Conservation (phyloP, 2,888 invertebrate genomes). For the Stramonita haemastoma region DNA sequence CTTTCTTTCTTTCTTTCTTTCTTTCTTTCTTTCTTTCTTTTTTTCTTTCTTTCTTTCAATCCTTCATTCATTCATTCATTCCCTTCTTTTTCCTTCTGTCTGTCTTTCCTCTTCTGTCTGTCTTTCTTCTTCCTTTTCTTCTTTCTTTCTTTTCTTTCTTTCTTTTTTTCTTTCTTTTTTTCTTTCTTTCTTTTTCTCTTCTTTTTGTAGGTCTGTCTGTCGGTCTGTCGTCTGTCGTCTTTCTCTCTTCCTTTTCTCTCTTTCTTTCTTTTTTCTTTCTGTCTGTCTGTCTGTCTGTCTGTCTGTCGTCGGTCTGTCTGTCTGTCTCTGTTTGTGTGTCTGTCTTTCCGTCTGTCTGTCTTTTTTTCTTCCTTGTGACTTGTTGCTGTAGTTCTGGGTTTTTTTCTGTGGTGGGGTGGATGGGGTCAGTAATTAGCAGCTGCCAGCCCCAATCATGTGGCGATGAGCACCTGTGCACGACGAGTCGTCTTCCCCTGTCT, state of each 20-base stretch:
- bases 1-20: not conserved
- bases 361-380: not conserved
- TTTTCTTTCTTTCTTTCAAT: not conserved
- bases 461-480: too few relatives aligned
- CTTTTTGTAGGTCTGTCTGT: not conserved
- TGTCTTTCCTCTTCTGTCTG: too few relatives aligned
- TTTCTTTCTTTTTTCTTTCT: not conserved
- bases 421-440: too few relatives aligned
- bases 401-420: too few relatives aligned
- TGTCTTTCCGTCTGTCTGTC: not conserved
- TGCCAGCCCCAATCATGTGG: too few relatives aligned
- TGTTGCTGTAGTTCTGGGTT: not conserved
- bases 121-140: not conserved
- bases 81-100: too few relatives aligned
- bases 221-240: not conserved
- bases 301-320: not conserved
- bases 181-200: not conserved
- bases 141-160: not conserved
- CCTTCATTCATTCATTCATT: too few relatives aligned
- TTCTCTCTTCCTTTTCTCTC: not conserved
- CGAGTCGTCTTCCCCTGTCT: too few relatives aligned
- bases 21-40: not conserved
- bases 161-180: too few relatives aligned
- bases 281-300: not conserved
- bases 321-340: not conserved